Conservation (phyloP, 92 coral and sea anemone species). For the Actinostola sp. region DNA sequence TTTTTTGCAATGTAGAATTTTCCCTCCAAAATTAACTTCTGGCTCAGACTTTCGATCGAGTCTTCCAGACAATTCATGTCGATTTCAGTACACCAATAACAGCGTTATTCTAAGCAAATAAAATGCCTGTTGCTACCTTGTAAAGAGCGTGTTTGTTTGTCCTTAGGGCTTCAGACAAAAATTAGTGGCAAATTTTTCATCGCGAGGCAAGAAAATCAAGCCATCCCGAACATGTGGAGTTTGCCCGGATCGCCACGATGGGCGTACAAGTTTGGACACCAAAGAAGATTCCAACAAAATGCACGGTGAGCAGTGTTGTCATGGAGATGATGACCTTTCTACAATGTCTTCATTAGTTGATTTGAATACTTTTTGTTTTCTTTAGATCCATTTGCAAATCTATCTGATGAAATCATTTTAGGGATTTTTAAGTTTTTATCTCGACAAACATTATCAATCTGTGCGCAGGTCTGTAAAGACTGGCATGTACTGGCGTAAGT, state of each 20-base stretch:
- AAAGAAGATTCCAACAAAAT: not conserved
- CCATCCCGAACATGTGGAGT: slow-evolving; percentile 50
- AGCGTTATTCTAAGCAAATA: not conserved
- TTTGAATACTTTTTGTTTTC: too few species aligned
- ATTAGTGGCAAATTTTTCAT: not conserved
- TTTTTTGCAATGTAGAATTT: not conserved
- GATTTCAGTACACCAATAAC: not conserved
- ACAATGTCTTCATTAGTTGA: too few species aligned
- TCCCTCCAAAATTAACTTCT: not conserved
- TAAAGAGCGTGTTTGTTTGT: not conserved
- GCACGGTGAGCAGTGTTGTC: slow-evolving; percentile 2
- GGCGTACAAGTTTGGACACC: not conserved
- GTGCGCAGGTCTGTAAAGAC: slow-evolving; percentile 89
- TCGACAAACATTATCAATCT: slow-evolving; percentile 62
- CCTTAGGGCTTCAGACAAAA: not conserved
- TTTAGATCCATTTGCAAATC: slow-evolving; percentile 73
- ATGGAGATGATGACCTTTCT: too few species aligned
- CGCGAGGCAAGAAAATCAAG: slow-evolving; percentile 19
- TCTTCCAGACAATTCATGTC: not conserved
- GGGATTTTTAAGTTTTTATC: slow-evolving; percentile 77
- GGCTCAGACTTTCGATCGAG: not conserved
- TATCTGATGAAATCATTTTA: slow-evolving; percentile 94
- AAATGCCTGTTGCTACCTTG: not conserved
- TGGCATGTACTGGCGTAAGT: slow-evolving; percentile 97
- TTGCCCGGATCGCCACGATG: not conserved